Percentiles rank a stretch among this genome's conserved stretches.
Conservation (phyloP, 2,797 vertebrate species). For the Myotis findleyi region DNA sequence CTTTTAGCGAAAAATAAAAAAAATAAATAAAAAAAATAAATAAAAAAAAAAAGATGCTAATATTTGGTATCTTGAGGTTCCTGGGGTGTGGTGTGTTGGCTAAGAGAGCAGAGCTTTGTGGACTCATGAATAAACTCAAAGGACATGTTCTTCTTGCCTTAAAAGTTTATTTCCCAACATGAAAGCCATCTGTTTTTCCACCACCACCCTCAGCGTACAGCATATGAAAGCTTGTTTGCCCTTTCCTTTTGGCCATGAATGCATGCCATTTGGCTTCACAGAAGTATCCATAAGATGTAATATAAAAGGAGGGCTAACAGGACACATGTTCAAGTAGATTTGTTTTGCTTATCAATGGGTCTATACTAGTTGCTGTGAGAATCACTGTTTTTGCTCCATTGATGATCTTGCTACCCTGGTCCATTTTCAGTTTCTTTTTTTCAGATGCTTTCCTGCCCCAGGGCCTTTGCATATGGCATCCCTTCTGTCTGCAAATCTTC, state of each 20-base stretch:
- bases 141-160: slow-evolving; percentile 63
- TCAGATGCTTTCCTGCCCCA: neutral
- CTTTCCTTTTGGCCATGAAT: neutral
- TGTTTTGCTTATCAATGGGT: neutral
- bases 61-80: slow-evolving; percentile 49
- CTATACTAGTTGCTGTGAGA: neutral
- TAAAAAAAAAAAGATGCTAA: slow-evolving; percentile 64
- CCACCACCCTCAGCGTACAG: neutral
- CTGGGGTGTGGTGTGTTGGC: slow-evolving; percentile 16
- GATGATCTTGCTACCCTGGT: neutral
- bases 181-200: slow-evolving; percentile 59
- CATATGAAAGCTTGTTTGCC: neutral
- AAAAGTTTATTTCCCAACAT: slow-evolving; percentile 52
- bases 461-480: neutral
- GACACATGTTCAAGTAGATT: neutral
- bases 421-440: neutral
- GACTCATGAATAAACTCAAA: slow-evolving; percentile 59
- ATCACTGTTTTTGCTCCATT: neutral
- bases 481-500: neutral
- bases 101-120: slow-evolving; percentile 62
- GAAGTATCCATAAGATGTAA: neutral
- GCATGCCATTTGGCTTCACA: neutral
- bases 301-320: neutral
- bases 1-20: too few species aligned
- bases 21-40: too few species aligned